Evolutionary conservation across 2,797 vertebrate genomes (phyloP).

Genomic region (Syndactyla subalaris): DNA sequence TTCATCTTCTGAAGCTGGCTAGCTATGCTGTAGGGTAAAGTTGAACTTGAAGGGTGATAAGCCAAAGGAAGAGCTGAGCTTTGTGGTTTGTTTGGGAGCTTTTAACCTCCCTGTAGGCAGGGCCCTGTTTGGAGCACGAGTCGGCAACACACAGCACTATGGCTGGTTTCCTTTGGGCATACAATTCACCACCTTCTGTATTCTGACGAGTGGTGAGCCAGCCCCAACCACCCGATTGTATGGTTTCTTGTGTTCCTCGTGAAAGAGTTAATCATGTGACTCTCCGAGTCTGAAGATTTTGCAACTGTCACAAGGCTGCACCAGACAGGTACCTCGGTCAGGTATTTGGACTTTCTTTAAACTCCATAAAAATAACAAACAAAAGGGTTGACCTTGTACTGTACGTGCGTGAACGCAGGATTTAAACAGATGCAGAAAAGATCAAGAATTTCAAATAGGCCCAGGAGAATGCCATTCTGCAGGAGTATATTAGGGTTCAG

Average conservation of each 20-base stretch:
- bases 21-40: not conserved
- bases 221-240: not conserved
- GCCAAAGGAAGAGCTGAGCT: not conserved
- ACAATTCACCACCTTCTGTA: not conserved
- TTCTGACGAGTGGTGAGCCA: not conserved
- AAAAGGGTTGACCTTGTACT: conserved; percentile 52
- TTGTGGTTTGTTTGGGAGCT: not conserved
- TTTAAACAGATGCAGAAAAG: conserved; percentile 69
- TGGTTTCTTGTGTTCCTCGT: not conserved
- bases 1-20: not conserved
- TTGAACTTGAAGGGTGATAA: not conserved
- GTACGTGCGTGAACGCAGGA: conserved; percentile 59
- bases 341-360: conserved; percentile 75
- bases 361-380: conserved; percentile 71
- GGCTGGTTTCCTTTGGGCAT: not conserved
- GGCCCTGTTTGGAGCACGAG: not conserved
- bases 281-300: not conserved
- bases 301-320: conserved; percentile 64
- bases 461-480: conserved; percentile 59
- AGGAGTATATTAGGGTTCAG: conserved; percentile 49
- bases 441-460: conserved; percentile 68
- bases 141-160: not conserved
- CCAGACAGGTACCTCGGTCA: conserved; percentile 67
- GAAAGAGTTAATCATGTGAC: conserved; percentile 43
- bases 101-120: fast-evolving